These are phyloP conservation scores for Myodes glareolus DNA, from an alignment of 2,113 vertebrate genomes.

Conservation along the genomic window DNA sequence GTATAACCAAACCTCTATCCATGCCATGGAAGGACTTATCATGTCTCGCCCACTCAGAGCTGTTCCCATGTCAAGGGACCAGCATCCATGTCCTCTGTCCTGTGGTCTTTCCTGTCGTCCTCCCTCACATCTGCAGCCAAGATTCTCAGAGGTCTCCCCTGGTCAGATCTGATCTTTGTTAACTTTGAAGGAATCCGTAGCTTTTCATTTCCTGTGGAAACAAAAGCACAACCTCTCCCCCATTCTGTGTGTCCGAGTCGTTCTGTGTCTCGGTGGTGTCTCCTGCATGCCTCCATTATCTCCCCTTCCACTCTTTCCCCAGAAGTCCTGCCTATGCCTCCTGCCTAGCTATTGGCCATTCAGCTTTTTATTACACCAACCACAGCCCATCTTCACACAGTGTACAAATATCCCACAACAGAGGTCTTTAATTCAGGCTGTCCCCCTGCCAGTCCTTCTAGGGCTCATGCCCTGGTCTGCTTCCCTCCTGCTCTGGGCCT, in stretches of 20 bases:
- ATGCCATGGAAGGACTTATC: background rate
- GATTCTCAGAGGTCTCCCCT: background rate
- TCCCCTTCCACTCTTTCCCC: background rate
- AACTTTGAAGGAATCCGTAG: background rate
- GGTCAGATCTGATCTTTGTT: background rate
- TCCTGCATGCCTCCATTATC: background rate
- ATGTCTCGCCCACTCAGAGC: background rate
- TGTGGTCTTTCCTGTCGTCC: background rate
- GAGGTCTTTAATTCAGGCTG: background rate
- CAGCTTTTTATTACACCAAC: background rate
- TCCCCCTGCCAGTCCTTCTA: accelerated
- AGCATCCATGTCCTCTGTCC: background rate
- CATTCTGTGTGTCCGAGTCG: background rate
- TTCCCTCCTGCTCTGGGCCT: too few relatives aligned
- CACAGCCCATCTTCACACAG: background rate
- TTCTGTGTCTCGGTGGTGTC: background rate
- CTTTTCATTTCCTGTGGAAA: background rate
- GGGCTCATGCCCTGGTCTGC: accelerated
- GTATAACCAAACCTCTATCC: background rate
- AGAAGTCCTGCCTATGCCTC: background rate
- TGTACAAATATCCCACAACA: background rate
- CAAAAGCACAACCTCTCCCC: background rate
- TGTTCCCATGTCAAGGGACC: background rate
- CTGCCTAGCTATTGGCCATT: background rate
- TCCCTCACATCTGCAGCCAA: background rate